A percentile compares a stretch with the other conserved stretches of the same genome.
Conservation (phyloP, 2,888 invertebrate genomes). For the Microdon myrmicae region DNA sequence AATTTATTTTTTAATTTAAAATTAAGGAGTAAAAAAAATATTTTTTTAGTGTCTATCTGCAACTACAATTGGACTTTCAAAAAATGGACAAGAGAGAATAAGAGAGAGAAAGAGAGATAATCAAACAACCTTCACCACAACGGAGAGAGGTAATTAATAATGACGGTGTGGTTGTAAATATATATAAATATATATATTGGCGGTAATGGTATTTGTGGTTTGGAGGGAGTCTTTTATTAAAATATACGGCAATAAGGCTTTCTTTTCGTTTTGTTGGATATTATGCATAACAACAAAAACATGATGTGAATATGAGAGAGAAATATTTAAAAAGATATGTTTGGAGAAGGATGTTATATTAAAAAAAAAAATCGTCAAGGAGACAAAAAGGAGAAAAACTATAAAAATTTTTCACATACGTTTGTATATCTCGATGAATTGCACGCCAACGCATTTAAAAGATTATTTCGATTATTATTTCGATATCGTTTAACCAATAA, state of each 20-base stretch:
- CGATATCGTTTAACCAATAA: slow-evolving; percentile 32
- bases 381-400: slow-evolving; percentile 40
- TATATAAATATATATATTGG: slow-evolving; percentile 4
- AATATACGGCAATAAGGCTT: slow-evolving; percentile 27
- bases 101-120: slow-evolving; percentile 33
- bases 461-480: slow-evolving; percentile 10
- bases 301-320: slow-evolving; percentile 25
- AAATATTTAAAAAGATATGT: slow-evolving; percentile 4
- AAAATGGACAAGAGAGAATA: slow-evolving; percentile 55
- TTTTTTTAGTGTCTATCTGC: slow-evolving; percentile 40
- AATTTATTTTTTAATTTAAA: slow-evolving; percentile 33
- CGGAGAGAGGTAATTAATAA: slow-evolving; percentile 32
- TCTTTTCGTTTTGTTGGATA: slow-evolving; percentile 26
- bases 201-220: slow-evolving; percentile 19
- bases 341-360: slow-evolving; percentile 29
- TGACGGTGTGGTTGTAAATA: slow-evolving; percentile 29
- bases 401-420: slow-evolving; percentile 41
- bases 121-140: slow-evolving; percentile 31
- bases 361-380: slow-evolving; percentile 39
- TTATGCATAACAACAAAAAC: slow-evolving; percentile 38
- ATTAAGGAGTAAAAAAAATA: slow-evolving; percentile 26
- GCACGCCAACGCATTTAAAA: slow-evolving; percentile 42
- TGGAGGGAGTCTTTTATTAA: slow-evolving; percentile 18
- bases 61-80: slow-evolving; percentile 43
- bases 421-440: slow-evolving; percentile 42